Conservation (phyloP, 2,113 vertebrate genomes). For the Phasianus colchicus region DNA sequence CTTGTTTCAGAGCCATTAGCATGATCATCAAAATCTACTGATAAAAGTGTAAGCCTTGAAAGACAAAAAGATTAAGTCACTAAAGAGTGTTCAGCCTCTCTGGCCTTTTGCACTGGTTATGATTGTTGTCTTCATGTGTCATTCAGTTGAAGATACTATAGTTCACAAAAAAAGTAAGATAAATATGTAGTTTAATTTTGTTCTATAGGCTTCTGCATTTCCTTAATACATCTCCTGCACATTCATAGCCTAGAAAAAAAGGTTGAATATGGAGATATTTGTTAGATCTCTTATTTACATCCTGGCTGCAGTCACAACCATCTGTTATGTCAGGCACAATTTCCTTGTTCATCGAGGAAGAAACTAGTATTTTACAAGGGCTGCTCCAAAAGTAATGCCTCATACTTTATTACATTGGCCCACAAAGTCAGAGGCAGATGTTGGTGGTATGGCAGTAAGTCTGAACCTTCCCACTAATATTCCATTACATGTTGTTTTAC, state of each 20-base stretch:
- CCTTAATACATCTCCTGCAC: not conserved
- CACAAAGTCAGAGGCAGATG: not conserved
- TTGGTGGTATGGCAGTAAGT: not conserved
- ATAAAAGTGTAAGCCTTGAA: not conserved
- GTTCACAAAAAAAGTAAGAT: not conserved
- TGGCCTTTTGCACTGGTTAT: not conserved
- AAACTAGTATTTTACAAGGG: not conserved
- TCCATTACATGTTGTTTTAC: not conserved
- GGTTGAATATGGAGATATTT: not conserved
- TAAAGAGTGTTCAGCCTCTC: not conserved
- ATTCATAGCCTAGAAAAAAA: not conserved
- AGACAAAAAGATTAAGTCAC: not conserved
- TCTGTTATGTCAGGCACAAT: not conserved
- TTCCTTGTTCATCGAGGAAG: not conserved
- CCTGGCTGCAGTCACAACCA: not conserved
- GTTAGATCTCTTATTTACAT: not conserved
- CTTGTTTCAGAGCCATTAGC: not conserved
- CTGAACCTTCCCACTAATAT: not conserved
- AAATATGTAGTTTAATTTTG: not conserved
- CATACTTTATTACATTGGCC: not conserved
- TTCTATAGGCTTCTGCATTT: not conserved
- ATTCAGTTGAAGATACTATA: not conserved
- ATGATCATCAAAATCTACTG: not conserved
- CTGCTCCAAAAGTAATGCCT: not conserved
- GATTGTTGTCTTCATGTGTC: not conserved